Base-by-base conservation (phyloP, 2,113 vertebrate genomes). In the Vombatus ursinus region DNA sequence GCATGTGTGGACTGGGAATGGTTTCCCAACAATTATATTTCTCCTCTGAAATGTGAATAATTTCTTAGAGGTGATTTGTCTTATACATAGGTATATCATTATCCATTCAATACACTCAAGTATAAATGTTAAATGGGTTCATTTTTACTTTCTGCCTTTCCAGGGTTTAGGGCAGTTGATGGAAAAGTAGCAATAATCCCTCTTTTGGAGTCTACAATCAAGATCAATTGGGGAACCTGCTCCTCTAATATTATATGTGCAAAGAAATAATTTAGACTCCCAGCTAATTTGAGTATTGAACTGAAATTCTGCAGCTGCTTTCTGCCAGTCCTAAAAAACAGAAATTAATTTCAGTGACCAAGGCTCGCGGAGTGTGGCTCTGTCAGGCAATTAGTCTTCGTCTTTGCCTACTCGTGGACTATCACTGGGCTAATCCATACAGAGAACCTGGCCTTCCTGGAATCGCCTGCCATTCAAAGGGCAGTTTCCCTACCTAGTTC, bases 351-450 rank as follows among this genome's bases (percentile, higher is more conserved):
- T 99, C 99, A 99, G 98, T 99, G 99, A 99, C 99, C 99, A 99
- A 99, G 99, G 98, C 98, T 98, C 99, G 98, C 96, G 98, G 99
- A 99, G 99, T 99, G 98, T 98, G 98, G 98, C 98, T 98, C 98
- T 99, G 99, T 99, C 99, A 99, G 99, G 99, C 98, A 99, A 99
- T 99, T 99, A 99, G 99, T 99, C 99, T 99, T 99, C 98, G 98
- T 99, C 99, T 99, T 99, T 98, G 98, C 99, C 99, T 99, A 99
- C 99, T 99, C 99, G 99, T 97, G 98, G 98, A 98, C 99, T 98
- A 99, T 99, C 99, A 99, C 98, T 68, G 98, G 97, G 98, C 98
- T 99, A 99, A 99, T 99, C 99, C 99, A 99, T 99, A 99, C 99
- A 98, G 98, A 99, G 99, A 99, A 98, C 99, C 97, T 95, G 98